Evolutionary conservation across 2,113 vertebrate species (phyloP).

Genomic region (Chamaea fasciata): DNA sequence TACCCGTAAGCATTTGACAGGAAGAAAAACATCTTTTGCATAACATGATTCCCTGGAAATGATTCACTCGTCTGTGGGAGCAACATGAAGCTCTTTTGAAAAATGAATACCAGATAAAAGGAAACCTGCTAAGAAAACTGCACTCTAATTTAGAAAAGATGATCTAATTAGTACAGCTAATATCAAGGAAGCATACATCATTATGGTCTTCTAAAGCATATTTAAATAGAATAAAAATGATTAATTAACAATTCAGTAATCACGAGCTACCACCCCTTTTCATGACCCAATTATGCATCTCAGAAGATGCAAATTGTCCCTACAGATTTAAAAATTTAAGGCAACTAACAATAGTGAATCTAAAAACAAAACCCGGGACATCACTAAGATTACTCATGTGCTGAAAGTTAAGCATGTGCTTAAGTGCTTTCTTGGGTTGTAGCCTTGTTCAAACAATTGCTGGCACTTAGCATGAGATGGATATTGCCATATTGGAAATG

Average conservation of each 20-base stretch:
- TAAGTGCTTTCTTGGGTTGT: slow-evolving; percentile 26
- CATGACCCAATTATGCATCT: slow-evolving; percentile 10
- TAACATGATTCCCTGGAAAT: slow-evolving; percentile 44
- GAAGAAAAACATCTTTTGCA: background rate
- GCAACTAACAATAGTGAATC: background rate
- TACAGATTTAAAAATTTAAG: background rate
- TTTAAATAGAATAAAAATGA: slow-evolving; percentile 64
- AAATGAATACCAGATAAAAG: slow-evolving; percentile 61
- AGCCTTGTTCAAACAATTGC: background rate
- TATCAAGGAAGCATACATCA: slow-evolving; percentile 60
- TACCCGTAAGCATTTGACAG: background rate
- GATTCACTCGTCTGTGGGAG: slow-evolving; percentile 41
- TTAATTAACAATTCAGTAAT: slow-evolving; percentile 53
- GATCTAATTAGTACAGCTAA: slow-evolving; percentile 62
- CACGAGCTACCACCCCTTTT: slow-evolving; percentile 24
- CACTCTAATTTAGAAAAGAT: slow-evolving; percentile 58
- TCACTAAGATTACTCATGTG: background rate
- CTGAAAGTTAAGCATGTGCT: slow-evolving; percentile 41
- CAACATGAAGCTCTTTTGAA: slow-evolving; percentile 27
- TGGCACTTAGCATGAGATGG: background rate
- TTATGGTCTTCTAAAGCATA: slow-evolving; percentile 41
- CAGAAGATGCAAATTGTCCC: slow-evolving; percentile 10
- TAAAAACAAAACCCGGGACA: background rate
- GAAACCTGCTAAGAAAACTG: slow-evolving; percentile 62
- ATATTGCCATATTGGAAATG: slow-evolving; percentile 42